Conservation (phyloP, 2,888 invertebrate species). For the Andrena bicolor region DNA sequence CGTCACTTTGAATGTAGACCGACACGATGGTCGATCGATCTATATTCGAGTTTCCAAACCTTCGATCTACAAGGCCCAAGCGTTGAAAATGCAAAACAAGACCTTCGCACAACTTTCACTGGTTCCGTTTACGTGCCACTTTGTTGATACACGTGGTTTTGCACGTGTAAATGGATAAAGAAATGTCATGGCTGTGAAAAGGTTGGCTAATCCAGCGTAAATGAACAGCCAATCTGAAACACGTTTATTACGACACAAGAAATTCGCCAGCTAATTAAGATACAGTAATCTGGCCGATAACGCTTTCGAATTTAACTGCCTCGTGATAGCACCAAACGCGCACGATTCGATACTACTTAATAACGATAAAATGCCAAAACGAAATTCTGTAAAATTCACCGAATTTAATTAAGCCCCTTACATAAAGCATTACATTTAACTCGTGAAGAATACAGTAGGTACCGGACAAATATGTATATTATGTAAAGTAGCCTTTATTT, state of each 20-base stretch:
- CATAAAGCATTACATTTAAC: neutral
- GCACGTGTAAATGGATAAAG: constrained; percentile 5
- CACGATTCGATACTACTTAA: neutral
- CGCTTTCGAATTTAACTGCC: neutral
- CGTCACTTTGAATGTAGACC: constrained; percentile 14
- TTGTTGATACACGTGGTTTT: neutral
- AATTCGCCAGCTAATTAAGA: neutral
- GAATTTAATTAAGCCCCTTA: neutral
- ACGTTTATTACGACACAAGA: constrained; percentile 34
- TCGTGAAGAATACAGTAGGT: neutral
- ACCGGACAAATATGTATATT: neutral
- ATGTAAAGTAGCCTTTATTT: too few species aligned
- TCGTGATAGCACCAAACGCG: neutral
- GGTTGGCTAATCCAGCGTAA: constrained; percentile 45
- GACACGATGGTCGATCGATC: constrained; percentile 27
- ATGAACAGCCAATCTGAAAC: constrained; percentile 4
- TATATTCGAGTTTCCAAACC: constrained; percentile 37
- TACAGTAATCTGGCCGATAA: constrained; percentile 10
- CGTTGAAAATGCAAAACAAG: neutral
- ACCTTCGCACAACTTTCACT: constrained; percentile 27
- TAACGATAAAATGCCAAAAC: neutral
- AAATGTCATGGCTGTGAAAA: constrained; percentile 63
- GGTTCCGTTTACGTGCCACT: neutral
- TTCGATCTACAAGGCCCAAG: neutral
- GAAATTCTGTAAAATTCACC: neutral